Base-by-base conservation (phyloP, 2,113 vertebrate genomes). In the Leucoraja erinaceus region DNA sequence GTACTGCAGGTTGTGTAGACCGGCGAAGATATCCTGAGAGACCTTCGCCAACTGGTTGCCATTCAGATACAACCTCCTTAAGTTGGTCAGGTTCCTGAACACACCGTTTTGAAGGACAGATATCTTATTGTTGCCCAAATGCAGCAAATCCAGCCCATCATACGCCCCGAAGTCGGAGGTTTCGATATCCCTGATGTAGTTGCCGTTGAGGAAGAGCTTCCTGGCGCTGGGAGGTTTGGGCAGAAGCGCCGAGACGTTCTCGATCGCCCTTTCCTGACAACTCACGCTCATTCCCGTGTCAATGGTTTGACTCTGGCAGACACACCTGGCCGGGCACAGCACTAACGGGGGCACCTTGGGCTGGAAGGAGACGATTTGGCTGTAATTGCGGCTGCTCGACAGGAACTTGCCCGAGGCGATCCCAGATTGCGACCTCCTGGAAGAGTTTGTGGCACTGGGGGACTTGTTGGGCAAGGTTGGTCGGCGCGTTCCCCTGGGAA, bases 41-140 rank as follows among this genome's bases (percentile, higher is more conserved):
- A 99, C 95, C 90, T 98, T 97, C 93, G 99, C 98, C 0, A 99
- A 96, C 95, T 99, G 98, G 95, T 99, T 99, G 93, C 98, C 99
- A 4, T 99, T 99, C 93, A 99, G 96, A 95, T 99, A 99, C 93
- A 99, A 96, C 94, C 98, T 96, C 94, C 98, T 97, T 88, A 99
- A 95, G 94, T 99, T 99, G 33, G 98, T 99, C 91, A 99, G 97
- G 95, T 99, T 99, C 93, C 96, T 95, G 95, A 99, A 99, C 93
- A 98, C 98, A 0, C 98, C 97, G 94, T 97, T 98, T 94, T 96
- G 98, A 94, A 99, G 97, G 0, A 78, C 94, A 0, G 96, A 96
- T 75, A 99, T 98, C 94, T 98, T 97, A 95, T 99, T 99, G 95
- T 98, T 99, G 88, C 99, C 99, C 93, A 99, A 96, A 94, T 99